Percentiles rank a stretch among this genome's conserved stretches.
These are phyloP conservation scores for Castor canadensis DNA, from an alignment of 2,113 vertebrate species.

Conservation along the genomic window DNA sequence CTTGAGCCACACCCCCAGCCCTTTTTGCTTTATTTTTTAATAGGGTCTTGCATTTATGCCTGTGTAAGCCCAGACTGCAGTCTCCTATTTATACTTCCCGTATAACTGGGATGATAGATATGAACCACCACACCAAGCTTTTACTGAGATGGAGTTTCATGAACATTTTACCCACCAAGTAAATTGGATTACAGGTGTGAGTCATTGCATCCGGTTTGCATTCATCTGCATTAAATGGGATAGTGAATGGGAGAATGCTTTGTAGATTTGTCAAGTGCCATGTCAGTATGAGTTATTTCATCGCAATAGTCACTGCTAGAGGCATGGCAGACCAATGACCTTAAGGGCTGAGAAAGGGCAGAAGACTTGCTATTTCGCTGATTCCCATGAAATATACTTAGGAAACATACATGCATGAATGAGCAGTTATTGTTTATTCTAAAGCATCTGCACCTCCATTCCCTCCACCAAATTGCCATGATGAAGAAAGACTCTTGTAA, in stretches of 20 bases:
- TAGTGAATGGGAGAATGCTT: slow-evolving; percentile 25
- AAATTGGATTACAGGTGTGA: too few relatives aligned
- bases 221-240: slow-evolving; percentile 51
- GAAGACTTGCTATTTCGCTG: neutral
- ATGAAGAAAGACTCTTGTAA: slow-evolving; percentile 4
- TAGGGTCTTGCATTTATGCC: too few relatives aligned
- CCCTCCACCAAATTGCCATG: neutral
- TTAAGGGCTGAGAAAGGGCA: slow-evolving; percentile 1
- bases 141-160: too few relatives aligned
- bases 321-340: neutral
- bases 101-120: too few relatives aligned
- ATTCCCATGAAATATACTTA: slow-evolving; percentile 15
- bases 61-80: too few relatives aligned
- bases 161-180: too few relatives aligned
- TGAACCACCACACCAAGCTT: too few relatives aligned
- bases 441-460: neutral
- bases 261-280: slow-evolving; percentile 17
- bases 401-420: neutral
- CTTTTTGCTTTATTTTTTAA: too few relatives aligned
- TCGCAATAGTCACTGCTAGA: neutral
- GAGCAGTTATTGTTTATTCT: slow-evolving; percentile 35
- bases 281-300: neutral
- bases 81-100: too few relatives aligned
- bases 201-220: too few relatives aligned
- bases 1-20: too few relatives aligned